phyloP scores from a whole-genome alignment of 1,140 invertebrate genomes.

The Drosophila nigrodunni region DNA sequence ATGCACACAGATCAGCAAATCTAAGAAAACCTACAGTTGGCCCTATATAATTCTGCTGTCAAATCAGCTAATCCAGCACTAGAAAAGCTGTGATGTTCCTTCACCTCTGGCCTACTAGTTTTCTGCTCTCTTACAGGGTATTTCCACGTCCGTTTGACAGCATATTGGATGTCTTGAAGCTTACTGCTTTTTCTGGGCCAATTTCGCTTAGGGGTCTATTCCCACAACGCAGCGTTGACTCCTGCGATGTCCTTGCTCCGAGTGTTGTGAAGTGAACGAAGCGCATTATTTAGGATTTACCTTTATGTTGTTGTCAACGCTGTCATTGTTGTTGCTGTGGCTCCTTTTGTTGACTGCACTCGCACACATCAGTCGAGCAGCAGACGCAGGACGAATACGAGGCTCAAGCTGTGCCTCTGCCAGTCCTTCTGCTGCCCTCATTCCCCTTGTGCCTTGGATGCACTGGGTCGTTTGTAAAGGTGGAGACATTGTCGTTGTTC shows the following conservation, averaged over 20 bases:
- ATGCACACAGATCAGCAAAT: too few species aligned
- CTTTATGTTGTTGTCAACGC: constrained; percentile 80
- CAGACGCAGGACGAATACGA: constrained; percentile 6
- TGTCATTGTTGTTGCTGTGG: constrained; percentile 42
- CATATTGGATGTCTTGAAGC: not conserved
- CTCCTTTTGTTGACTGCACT: constrained; percentile 61
- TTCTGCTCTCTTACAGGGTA: constrained; percentile 20
- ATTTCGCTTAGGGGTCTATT: constrained; percentile 43
- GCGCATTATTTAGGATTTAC: constrained; percentile 83
- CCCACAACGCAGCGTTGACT: constrained; percentile 45
- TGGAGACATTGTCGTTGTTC: constrained; percentile 52
- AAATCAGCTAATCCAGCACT: too few species aligned
- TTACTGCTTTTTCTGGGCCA: not conserved
- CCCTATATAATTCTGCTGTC: too few species aligned
- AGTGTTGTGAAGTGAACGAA: constrained; percentile 69
- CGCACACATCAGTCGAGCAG: constrained; percentile 32
- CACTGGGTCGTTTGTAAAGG: constrained; percentile 61
- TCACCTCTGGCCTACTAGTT: too few species aligned
- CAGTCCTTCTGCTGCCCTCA: not conserved
- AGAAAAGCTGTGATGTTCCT: too few species aligned
- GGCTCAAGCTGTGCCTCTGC: constrained; percentile 24
- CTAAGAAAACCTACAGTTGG: too few species aligned
- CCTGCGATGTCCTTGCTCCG: constrained; percentile 24
- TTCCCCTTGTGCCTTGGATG: constrained; percentile 5
- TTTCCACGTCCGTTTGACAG: constrained; percentile 7